Percentiles rank a stretch among this genome's conserved stretches.
Evolutionary conservation across 2,113 vertebrate genomes (phyloP).

Genomic region (Cephalopterus ornatus): DNA sequence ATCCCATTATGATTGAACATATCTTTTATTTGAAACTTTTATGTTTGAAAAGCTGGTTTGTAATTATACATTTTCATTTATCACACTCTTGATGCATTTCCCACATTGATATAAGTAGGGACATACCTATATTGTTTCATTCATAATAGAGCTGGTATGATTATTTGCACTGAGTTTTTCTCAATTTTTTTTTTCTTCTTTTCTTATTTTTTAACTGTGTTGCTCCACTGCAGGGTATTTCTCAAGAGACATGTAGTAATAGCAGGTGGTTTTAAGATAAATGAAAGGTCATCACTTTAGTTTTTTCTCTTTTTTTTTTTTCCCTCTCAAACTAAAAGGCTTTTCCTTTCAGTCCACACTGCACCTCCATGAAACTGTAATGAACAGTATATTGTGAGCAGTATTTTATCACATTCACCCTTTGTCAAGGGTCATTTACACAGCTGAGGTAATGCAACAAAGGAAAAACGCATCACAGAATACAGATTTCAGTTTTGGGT

Average conservation of each 20-base stretch:
- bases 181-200: rapidly evolving
- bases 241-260: background rate
- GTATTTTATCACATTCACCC: background rate
- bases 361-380: background rate
- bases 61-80: background rate
- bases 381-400: background rate
- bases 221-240: background rate
- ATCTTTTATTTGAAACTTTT: rapidly evolving
- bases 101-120: background rate
- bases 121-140: background rate
- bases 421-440: background rate
- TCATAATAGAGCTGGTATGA: background rate
- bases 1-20: background rate
- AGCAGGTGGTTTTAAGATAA: background rate
- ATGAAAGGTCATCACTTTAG: background rate
- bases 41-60: background rate
- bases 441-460: background rate
- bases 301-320: background rate
- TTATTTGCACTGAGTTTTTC: background rate
- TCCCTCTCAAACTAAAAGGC: background rate
- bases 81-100: background rate
- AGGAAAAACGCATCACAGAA: background rate
- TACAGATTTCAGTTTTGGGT: background rate
- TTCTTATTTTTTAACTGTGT: background rate
- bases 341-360: background rate